Percentiles rank a stretch among this genome's conserved stretches.
Conservation (phyloP, 2,113 vertebrate species). For the Brevimyrus niger region DNA sequence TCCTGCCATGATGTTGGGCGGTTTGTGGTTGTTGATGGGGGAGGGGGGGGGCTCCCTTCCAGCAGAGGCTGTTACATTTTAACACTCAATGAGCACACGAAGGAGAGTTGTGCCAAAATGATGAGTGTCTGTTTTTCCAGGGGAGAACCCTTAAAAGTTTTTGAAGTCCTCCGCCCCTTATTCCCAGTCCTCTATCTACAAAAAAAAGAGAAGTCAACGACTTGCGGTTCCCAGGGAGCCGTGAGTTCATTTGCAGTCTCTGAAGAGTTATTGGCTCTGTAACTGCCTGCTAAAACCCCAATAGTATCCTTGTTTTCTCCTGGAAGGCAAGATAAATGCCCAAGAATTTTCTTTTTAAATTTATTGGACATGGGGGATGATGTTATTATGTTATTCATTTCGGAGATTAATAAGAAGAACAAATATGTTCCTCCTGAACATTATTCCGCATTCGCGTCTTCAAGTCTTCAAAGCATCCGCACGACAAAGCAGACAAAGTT, state of each 20-base stretch:
- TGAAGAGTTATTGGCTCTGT: not conserved
- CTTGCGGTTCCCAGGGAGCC: not conserved
- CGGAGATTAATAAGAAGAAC: conserved; percentile 2
- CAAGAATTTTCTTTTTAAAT: conserved; percentile 10
- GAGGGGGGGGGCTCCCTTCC: not conserved
- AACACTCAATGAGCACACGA: not conserved
- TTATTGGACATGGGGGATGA: conserved; percentile 1
- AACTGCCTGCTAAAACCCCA: not conserved
- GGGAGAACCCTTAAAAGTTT: conserved; percentile 11
- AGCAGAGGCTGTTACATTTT: not conserved
- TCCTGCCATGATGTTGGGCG: conserved; percentile 1
- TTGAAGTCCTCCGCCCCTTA: not conserved
- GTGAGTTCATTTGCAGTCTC: conserved; percentile 11
- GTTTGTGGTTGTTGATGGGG: not conserved
- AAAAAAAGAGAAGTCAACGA: not conserved
- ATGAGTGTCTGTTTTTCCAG: not conserved
- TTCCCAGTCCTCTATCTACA: not conserved
- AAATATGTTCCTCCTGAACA: not conserved
- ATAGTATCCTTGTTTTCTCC: not conserved
- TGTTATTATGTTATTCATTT: not conserved
- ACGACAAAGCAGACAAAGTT: not conserved
- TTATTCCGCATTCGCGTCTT: not conserved
- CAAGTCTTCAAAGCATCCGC: not conserved
- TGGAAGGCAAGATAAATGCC: conserved; percentile 13
- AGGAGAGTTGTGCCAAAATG: too few relatives aligned